phyloP scores from a whole-genome alignment of 2,888 invertebrate genomes.

The Ischnura elegans region DNA sequence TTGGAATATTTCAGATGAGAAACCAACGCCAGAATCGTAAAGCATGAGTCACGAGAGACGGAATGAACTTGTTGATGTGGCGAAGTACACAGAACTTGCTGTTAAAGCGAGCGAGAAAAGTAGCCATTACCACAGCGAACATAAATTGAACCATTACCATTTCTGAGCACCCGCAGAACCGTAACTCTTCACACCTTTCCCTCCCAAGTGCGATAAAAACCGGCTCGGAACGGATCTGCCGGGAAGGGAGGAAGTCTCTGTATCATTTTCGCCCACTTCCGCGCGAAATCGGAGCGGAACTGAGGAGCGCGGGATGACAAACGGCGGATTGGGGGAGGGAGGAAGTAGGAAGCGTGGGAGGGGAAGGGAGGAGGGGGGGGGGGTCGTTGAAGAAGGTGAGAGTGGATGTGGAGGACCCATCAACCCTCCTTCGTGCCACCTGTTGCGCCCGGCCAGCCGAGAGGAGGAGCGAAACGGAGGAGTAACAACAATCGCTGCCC shows the following conservation, averaged over 20 bases:
- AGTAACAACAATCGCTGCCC: not conserved
- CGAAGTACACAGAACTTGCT: too few species aligned
- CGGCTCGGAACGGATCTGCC: not conserved
- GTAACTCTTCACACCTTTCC: not conserved
- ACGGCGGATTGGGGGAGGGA: constrained; percentile 25
- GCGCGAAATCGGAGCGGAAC: not conserved
- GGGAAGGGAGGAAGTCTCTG: constrained; percentile 10
- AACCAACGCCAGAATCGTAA: too few species aligned
- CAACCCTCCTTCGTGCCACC: too few species aligned
- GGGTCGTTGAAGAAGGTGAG: not conserved
- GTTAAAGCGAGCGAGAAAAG: too few species aligned
- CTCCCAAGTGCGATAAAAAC: constrained; percentile 12
- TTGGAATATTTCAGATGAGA: too few species aligned
- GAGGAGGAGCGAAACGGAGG: not conserved
- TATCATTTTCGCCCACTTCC: constrained; percentile 23
- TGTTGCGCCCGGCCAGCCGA: not conserved
- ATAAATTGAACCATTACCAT: too few species aligned
- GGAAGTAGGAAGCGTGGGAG: not conserved
- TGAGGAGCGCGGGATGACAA: not conserved
- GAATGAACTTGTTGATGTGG: too few species aligned
- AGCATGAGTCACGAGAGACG: too few species aligned
- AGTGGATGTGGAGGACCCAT: not conserved
- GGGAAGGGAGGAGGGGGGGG: not conserved
- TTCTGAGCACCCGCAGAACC: too few species aligned
- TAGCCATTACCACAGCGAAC: too few species aligned